Conservation (phyloP, 2,888 invertebrate species). For the Germaria angustata region DNA sequence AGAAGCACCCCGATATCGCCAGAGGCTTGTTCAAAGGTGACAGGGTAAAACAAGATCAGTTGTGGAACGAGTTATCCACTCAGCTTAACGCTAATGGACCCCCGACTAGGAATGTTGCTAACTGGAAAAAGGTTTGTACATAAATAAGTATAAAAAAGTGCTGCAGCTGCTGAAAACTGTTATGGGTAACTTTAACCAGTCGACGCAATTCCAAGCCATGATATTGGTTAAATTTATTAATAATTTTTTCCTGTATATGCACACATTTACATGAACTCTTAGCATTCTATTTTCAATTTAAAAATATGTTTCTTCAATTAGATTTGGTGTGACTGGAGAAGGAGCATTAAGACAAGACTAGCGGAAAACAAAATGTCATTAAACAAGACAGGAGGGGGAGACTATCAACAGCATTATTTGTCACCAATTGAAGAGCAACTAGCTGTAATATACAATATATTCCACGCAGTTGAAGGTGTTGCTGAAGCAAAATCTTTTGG, state of each 20-base stretch:
- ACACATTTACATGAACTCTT: too few relatives aligned
- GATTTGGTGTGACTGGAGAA: constrained; percentile 25
- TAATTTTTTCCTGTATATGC: too few relatives aligned
- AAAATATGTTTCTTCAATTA: neutral
- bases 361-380: constrained; percentile 4
- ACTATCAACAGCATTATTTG: constrained; percentile 14
- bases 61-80: neutral
- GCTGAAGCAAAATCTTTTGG: constrained; percentile 16
- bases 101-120: constrained; percentile 24
- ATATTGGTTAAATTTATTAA: too few relatives aligned
- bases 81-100: constrained; percentile 20
- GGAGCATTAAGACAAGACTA: constrained; percentile 14
- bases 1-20: constrained; percentile 18
- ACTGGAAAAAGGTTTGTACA: constrained; percentile 34
- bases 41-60: constrained; percentile 7
- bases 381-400: constrained; percentile 1
- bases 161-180: too few relatives aligned
- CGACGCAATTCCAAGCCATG: too few relatives aligned
- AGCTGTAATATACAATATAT: constrained; percentile 11
- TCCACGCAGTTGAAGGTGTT: constrained; percentile 16
- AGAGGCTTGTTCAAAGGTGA: constrained; percentile 23
- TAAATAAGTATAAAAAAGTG: too few relatives aligned
- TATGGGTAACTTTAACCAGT: too few relatives aligned
- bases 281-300: neutral
- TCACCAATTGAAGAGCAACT: constrained; percentile 3